Base-by-base conservation (phyloP, 1,140 invertebrate species). In the Zaprionus kolodkinae region DNA sequence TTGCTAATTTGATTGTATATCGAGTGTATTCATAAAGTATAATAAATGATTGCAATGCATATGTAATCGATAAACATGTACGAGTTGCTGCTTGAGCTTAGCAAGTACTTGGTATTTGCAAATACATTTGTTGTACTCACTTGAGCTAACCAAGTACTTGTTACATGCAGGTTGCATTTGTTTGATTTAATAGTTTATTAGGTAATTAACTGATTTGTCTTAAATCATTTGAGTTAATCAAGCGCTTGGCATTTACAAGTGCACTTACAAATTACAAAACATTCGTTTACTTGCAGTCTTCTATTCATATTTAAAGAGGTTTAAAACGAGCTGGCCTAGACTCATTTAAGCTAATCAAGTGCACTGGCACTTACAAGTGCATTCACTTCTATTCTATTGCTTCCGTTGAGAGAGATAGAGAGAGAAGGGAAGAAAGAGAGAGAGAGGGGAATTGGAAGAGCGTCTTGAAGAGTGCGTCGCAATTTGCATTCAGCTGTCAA, bases 401-500 rank as follows among this genome's bases (percentile, higher is more conserved):
- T 35, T 7, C 40, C 38, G 0, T 2, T 2, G 2, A n/a, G 6
- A n/a, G n/a, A n/a, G n/a, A 1, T 6, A 35, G 10, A 35, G n/a
- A 43, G n/a, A 7, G n/a, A n/a, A 9, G 2, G n/a, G 10, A 9
- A 35, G n/a, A 43, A 7, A 7, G n/a, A n/a, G n/a, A 13, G 40
- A 45, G n/a, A 15, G 36, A 9, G n/a, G 1, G 40, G 40, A 43
- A 43, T 43, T 15, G n/a, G n/a, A 7, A 15, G 45, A 50, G 21
- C 45, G 45, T 12, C 17, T 50, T 50, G 21, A 50, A 50, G 17
- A 21, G 17, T 17, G 15, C 21, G 11, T 35, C 35, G 33, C 45
- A 52, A 52, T 48, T 64, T 56, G 68, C 61, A 56, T 71, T 71
- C 36, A 64, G 43, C 54, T 72, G 70, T 71, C 52, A 64, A 71